phyloP scores from a whole-genome alignment of 64 coral and sea anemone species.

The Montipora sp. region DNA sequence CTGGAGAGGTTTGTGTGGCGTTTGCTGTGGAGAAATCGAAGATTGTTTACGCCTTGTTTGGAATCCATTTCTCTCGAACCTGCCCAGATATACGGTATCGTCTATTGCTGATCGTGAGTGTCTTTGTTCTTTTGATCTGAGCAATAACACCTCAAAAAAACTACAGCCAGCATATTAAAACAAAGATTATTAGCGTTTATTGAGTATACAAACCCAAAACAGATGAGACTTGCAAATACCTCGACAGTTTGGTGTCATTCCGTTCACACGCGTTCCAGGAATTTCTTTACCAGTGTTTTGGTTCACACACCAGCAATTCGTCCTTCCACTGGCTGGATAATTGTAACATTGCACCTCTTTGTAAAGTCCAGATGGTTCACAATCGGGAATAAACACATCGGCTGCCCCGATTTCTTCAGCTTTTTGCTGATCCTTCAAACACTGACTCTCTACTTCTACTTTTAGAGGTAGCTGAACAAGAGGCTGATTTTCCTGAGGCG shows the following conservation, averaged over 20 bases:
- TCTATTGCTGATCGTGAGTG: background rate
- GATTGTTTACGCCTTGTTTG: background rate
- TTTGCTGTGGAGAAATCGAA: background rate
- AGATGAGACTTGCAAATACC: conserved; percentile 16
- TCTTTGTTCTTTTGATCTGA: background rate
- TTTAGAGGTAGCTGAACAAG: background rate
- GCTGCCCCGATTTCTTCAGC: conserved; percentile 19
- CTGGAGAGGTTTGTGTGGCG: background rate
- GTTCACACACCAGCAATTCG: conserved; percentile 88
- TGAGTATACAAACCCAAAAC: background rate
- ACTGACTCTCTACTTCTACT: conserved; percentile 35
- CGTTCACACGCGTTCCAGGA: conserved; percentile 58
- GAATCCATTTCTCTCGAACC: background rate
- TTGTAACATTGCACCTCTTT: conserved; percentile 85
- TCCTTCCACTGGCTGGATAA: conserved; percentile 64
- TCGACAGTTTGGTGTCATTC: conserved; percentile 57
- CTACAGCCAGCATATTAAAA: too few relatives aligned
- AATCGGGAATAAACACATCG: conserved; percentile 82
- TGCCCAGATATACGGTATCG: too few relatives aligned
- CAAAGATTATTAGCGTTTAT: too few relatives aligned
- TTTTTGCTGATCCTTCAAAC: conserved; percentile 53
- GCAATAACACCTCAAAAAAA: background rate
- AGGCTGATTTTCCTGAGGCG: background rate
- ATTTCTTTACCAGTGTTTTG: conserved; percentile 68
- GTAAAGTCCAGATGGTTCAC: conserved; percentile 67